A percentile compares a stretch with the other conserved stretches of the same genome.
Evolutionary conservation across 2,888 invertebrate species (phyloP).

Genomic region (Ischnura elegans): DNA sequence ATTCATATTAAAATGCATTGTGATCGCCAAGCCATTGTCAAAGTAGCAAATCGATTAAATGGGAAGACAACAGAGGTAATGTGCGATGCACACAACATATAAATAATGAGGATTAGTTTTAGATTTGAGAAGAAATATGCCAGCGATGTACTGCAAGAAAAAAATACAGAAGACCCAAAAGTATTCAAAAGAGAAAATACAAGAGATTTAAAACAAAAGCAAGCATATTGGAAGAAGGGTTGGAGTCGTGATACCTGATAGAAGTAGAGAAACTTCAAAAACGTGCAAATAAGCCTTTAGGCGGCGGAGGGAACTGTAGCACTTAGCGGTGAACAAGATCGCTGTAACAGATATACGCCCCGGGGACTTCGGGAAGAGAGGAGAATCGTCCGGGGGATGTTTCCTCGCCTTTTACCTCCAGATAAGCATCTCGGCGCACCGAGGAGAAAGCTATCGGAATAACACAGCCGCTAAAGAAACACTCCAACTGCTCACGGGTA

Average conservation of each 20-base stretch:
- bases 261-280: background rate
- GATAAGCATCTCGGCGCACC: slow-evolving; percentile 36
- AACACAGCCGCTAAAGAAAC: slow-evolving; percentile 7
- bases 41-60: too few relatives aligned
- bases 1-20: too few relatives aligned
- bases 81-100: too few relatives aligned
- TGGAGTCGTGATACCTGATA: too few relatives aligned
- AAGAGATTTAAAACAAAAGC: too few relatives aligned
- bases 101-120: too few relatives aligned
- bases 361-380: background rate
- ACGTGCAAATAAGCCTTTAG: background rate
- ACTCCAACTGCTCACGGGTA: background rate
- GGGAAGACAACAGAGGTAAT: too few relatives aligned
- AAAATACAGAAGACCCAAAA: too few relatives aligned
- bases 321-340: slow-evolving; percentile 43
- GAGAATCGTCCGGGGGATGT: slow-evolving; percentile 5
- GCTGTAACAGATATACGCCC: background rate
- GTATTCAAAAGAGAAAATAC: background rate
- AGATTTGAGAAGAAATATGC: too few relatives aligned
- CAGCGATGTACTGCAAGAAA: too few relatives aligned
- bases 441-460: slow-evolving; percentile 37
- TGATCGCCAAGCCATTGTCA: too few relatives aligned
- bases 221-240: too few relatives aligned
- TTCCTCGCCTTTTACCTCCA: slow-evolving; percentile 27
- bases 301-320: background rate